Base-by-base conservation (phyloP, 2,113 vertebrate genomes). In the Podarcis raffonei region DNA sequence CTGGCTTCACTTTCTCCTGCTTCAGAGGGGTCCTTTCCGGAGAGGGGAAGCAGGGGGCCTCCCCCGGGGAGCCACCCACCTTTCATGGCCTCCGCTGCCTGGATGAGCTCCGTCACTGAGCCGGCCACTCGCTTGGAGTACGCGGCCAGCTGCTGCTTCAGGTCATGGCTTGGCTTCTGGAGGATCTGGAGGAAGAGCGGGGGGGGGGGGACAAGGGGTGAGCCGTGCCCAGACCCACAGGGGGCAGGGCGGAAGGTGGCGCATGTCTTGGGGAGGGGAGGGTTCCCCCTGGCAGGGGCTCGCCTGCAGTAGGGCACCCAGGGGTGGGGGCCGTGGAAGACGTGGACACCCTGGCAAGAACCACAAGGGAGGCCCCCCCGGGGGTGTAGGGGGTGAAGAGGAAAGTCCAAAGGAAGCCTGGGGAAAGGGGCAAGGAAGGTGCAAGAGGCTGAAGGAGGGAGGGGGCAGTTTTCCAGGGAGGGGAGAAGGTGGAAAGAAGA, bases 41-140 rank as follows among this genome's bases (percentile, higher is more conserved):
- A 32, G 12, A 32, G 30, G 3, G 9, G n/a, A 37, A 20, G 32
- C 32, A 6, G 71, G 71, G 15, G 2, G 13, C 2, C 69, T 1
- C 13, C 30, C 4, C 32, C 5, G 37, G 16, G 5, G 25, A 23
- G 5, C 59, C 3, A 1, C 53, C 87, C 94, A 99, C 99, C 99
- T 97, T 99, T 99, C 99, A 99, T 99, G 96, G 99, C 99, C 94
- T 99, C 99, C 0, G 99, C 98, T 11, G 99, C 98, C 95, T 99
- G 99, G 96, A 99, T 99, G 93, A 99, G 98, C 94, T 99, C 99
- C 0, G 99, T 99, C 92, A 99, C 99, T 0, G 98, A 99, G 76
- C 98, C 98, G 0, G 99, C 99, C 92, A 99, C 99, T 0, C 98
- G 97, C 92, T 99, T 99, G 87, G 99, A 99, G 95, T 97, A 98